Evolutionary conservation across 2,797 vertebrate genomes (phyloP).

Genomic region (Betta splendens): DNA sequence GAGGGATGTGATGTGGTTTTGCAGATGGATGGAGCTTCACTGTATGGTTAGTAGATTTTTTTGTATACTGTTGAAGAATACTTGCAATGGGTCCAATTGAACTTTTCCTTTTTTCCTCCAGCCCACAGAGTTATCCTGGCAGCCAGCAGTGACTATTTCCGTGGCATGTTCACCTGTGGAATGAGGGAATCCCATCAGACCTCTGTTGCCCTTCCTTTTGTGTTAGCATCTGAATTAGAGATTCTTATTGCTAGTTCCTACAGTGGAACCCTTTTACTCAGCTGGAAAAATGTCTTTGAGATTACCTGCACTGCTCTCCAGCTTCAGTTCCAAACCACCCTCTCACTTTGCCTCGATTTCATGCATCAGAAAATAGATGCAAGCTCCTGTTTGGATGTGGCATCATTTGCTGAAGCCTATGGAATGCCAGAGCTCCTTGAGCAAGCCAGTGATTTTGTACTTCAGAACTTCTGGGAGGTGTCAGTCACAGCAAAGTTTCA

Average conservation of each 20-base stretch:
- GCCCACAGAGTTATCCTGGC: conserved; percentile 85
- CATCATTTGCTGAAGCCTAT: conserved; percentile 85
- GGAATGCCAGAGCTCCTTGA: conserved; percentile 80
- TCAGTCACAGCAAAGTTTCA: conserved; percentile 81
- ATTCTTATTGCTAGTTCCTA: conserved; percentile 85
- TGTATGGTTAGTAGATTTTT: conserved; percentile 67
- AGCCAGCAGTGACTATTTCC: conserved; percentile 86
- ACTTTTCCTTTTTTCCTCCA: conserved; percentile 45
- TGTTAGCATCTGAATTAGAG: conserved; percentile 72
- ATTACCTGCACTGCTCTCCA: conserved; percentile 84
- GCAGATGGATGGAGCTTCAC: conserved; percentile 62
- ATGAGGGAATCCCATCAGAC: conserved; percentile 84
- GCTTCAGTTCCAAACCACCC: conserved; percentile 85
- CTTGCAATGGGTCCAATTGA: background rate
- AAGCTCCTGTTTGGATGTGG: conserved; percentile 82
- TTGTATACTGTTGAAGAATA: background rate
- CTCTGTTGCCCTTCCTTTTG: conserved; percentile 71
- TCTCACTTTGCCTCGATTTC: conserved; percentile 84
- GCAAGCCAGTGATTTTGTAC: conserved; percentile 82
- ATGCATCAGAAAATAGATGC: conserved; percentile 79
- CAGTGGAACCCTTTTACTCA: conserved; percentile 79
- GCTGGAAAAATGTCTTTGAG: conserved; percentile 86
- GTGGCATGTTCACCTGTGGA: conserved; percentile 87
- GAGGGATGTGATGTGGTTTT: conserved; percentile 78
- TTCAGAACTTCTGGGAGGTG: conserved; percentile 86